These are phyloP conservation scores for Acholoe squamosa DNA, from an alignment of 2,888 invertebrate species.

Conservation along the genomic window DNA sequence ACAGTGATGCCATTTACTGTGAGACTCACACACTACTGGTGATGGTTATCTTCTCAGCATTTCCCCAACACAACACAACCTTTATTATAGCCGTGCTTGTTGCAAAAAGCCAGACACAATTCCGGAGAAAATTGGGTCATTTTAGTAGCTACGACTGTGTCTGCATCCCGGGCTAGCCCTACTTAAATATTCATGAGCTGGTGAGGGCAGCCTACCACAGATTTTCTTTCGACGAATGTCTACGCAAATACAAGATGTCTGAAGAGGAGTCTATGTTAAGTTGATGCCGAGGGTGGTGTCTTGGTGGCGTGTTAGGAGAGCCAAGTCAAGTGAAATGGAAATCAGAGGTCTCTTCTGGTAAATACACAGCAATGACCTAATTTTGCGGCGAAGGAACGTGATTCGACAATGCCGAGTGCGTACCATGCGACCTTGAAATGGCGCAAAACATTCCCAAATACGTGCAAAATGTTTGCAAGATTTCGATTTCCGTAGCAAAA, in stretches of 20 bases:
- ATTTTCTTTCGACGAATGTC: conserved; percentile 20
- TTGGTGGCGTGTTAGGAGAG: not conserved
- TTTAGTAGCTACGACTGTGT: conserved; percentile 13
- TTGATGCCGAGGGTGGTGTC: not conserved
- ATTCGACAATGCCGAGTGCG: conserved; percentile 54
- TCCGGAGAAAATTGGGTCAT: conserved; percentile 52
- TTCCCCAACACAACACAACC: not conserved
- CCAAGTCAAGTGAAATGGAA: not conserved
- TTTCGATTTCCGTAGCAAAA: not conserved
- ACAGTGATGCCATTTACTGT: not conserved
- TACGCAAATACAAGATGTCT: conserved; percentile 28
- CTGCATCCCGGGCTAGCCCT: conserved; percentile 51
- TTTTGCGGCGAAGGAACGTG: conserved; percentile 55
- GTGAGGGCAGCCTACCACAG: conserved; percentile 16
- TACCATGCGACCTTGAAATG: conserved; percentile 62
- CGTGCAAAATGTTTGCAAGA: not conserved
- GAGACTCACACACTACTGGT: not conserved
- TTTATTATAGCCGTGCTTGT: not conserved
- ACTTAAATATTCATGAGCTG: conserved; percentile 53
- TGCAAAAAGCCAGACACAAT: conserved; percentile 57
- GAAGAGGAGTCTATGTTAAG: not conserved
- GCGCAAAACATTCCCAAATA: conserved; percentile 50
- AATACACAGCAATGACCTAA: conserved; percentile 62
- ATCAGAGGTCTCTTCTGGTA: not conserved
- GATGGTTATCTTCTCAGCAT: not conserved